These are phyloP conservation scores for Botrylloides violaceus DNA, from an alignment of 23 tunicate genomes.

Conservation along the genomic window DNA sequence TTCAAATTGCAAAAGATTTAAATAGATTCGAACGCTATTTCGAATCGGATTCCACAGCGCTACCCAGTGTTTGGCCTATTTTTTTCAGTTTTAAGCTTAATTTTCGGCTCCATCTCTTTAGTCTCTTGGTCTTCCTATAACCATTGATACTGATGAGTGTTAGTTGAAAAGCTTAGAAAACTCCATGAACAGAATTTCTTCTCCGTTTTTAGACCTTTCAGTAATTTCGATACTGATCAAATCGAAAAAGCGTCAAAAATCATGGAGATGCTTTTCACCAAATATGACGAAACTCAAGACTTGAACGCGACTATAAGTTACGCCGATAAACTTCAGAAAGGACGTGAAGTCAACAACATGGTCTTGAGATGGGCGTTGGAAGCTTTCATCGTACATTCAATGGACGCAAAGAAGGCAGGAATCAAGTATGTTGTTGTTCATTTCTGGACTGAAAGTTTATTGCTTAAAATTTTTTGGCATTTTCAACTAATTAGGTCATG, in stretches of 20 bases:
- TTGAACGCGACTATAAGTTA: slow-evolving; percentile 40
- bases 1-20: neutral
- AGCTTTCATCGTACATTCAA: slow-evolving; percentile 44
- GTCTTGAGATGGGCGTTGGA: slow-evolving; percentile 71
- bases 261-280: slow-evolving; percentile 33
- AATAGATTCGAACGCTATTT: too few relatives aligned
- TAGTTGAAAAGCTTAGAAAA: too few relatives aligned
- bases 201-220: slow-evolving; percentile 58
- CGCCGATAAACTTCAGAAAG: slow-evolving; percentile 56
- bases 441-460: too few relatives aligned
- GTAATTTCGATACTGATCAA: slow-evolving; percentile 28
- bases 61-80: too few relatives aligned
- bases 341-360: slow-evolving; percentile 47
- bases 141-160: too few relatives aligned
- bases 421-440: slow-evolving; percentile 34
- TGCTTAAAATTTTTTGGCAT: too few relatives aligned
- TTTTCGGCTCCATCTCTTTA: too few relatives aligned
- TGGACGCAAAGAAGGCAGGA: slow-evolving; percentile 42
- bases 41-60: too few relatives aligned
- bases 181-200: too few relatives aligned
- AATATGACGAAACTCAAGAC: slow-evolving; percentile 53
- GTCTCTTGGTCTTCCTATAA: too few relatives aligned
- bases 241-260: slow-evolving; percentile 20
- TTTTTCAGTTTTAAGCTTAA: too few relatives aligned
- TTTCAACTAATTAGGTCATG: too few relatives aligned